Conservation (phyloP, 2,888 invertebrate species). For the Sphaeridia pumilis region DNA sequence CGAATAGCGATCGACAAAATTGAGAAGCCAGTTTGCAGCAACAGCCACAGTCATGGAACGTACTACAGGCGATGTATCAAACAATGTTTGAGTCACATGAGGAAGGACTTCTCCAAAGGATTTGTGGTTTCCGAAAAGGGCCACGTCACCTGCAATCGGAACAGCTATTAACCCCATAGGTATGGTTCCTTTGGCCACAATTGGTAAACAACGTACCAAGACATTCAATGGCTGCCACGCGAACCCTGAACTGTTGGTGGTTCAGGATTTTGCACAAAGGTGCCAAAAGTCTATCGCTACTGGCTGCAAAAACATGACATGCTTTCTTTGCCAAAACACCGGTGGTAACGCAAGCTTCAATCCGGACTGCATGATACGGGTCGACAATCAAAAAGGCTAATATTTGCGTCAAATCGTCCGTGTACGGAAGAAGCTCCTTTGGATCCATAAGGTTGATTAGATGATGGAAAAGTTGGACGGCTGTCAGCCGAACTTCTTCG, state of each 20-base stretch:
- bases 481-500: conserved; percentile 68
- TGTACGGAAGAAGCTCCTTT: conserved; percentile 48
- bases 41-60: conserved; percentile 62
- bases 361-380: conserved; percentile 67
- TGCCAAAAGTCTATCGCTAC: conserved; percentile 59
- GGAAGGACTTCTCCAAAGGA: conserved; percentile 59
- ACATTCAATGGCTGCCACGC: conserved; percentile 57
- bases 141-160: conserved; percentile 44
- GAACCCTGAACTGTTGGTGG: conserved; percentile 72
- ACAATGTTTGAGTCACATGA: conserved; percentile 73
- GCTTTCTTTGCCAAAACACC: conserved; percentile 52
- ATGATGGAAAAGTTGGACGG: conserved; percentile 53
- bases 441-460: conserved; percentile 55
- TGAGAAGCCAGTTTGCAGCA: conserved; percentile 64
- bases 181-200: conserved; percentile 9
- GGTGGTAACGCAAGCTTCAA: conserved; percentile 61
- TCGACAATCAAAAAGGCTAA: conserved; percentile 60
- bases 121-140: conserved; percentile 59
- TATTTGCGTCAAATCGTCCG: conserved; percentile 64
- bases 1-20: conserved; percentile 74
- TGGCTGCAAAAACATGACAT: conserved; percentile 59
- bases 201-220: conserved; percentile 14
- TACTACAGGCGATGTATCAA: conserved; percentile 70
- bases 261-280: conserved; percentile 59
- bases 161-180: too few species aligned